Base-by-base conservation (phyloP, 2,113 vertebrate species). In the Grammomys dolichurus region DNA sequence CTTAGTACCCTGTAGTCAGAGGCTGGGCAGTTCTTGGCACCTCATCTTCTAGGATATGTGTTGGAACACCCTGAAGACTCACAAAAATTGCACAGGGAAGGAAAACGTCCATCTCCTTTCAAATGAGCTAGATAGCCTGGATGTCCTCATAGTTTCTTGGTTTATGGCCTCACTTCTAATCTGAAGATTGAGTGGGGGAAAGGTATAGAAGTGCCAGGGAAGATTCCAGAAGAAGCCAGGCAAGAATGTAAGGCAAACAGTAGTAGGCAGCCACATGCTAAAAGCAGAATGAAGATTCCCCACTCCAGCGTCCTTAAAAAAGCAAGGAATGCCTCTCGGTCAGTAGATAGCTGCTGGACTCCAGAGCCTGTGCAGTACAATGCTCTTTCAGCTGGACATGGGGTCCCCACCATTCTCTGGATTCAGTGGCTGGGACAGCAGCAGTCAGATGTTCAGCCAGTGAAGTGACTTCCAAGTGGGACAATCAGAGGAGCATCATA, bases 211-310 rank as follows among this genome's bases (percentile, higher is more conserved):
- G 95, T 88, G 97, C 12, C 9, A 31, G 43, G 72, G 86, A 97
- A 90, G 82, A 86, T 75, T 93, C 93, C 72, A 81, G 63, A 93
- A 94, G 86, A 84, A 95, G 87, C 94, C 60, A 43, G 60, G 87
- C 48, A 96, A 58, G 43, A 46, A 91, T 72, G 75, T 89, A 93
- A 96, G 73, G 96, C 80, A 76, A 24, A 97, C 94, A 93, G 96
- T 56, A 95, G 95, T 95, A 96, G 96, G 85, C 67, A 58, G 95
- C 95, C 93, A 95, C 95, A 95, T 94, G 95, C 96, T 96, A 96
- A 98, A 89, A 90, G 90, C 84, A 97, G 75, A 97, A 97, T 43
- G 91, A 98, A 96, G 96, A 96, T 92, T 82, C 96, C 97, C 97
- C 98, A 97, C 90, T 70, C 96, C 0, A 14, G 54, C 65, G 24